phyloP scores from a whole-genome alignment of 2,888 invertebrate genomes.

The Sinopyrophorus schimmeli region DNA sequence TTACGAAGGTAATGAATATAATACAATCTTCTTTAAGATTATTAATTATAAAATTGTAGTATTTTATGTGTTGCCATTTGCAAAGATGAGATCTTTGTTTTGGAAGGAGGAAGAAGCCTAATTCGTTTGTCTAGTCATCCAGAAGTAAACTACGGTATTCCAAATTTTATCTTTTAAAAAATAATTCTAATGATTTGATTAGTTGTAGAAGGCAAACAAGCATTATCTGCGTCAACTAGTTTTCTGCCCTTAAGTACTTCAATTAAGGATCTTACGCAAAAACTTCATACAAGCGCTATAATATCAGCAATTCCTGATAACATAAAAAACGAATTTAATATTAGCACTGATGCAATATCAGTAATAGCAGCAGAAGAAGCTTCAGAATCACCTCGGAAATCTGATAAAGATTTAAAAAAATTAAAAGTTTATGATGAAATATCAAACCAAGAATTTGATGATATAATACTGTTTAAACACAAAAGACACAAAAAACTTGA shows the following conservation, averaged over 20 bases:
- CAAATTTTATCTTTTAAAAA: no score
- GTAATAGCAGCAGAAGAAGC: slow-evolving; percentile 73
- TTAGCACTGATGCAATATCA: slow-evolving; percentile 55
- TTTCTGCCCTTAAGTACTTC: slow-evolving; percentile 42
- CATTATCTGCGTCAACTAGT: no score
- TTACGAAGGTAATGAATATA: slow-evolving; percentile 63
- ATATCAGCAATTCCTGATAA: slow-evolving; percentile 47
- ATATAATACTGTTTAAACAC: slow-evolving; percentile 69
- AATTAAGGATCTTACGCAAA: slow-evolving; percentile 48
- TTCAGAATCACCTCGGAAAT: slow-evolving; percentile 68
- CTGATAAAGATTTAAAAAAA: slow-evolving; percentile 51
- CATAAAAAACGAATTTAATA: slow-evolving; percentile 43
- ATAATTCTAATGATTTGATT: no score
- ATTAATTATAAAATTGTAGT: slow-evolving; percentile 51
- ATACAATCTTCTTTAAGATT: no score
- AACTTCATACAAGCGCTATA: slow-evolving; percentile 49
- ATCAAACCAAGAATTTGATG: slow-evolving; percentile 72
- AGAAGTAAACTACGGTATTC: slow-evolving; percentile 59
- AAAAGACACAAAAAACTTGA: slow-evolving; percentile 55
- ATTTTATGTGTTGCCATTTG: slow-evolving; percentile 64
- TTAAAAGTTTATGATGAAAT: slow-evolving; percentile 72
- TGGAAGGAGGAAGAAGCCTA: slow-evolving; percentile 78
- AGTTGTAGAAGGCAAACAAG: no score
- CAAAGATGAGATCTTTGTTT: slow-evolving; percentile 78
- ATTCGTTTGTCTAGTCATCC: slow-evolving; percentile 77